These are phyloP conservation scores for Calliopsis andreniformis DNA, from an alignment of 1,140 invertebrate genomes.

Conservation along the genomic window DNA sequence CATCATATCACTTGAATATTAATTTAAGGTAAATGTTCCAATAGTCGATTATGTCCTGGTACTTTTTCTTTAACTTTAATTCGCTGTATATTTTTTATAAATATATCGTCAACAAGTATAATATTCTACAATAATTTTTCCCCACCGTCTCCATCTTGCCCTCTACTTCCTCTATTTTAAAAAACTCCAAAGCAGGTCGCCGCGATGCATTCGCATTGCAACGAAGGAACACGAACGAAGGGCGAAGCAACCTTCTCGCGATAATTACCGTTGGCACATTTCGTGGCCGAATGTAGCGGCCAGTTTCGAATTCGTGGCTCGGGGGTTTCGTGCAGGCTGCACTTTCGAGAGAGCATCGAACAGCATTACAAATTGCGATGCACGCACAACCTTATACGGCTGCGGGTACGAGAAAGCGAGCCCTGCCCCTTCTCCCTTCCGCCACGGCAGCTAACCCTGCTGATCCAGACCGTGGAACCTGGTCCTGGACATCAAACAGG, in stretches of 20 bases:
- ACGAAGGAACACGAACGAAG: background rate
- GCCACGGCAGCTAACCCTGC: constrained; percentile 19
- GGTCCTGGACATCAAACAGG: constrained; percentile 56
- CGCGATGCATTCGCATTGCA: constrained; percentile 2
- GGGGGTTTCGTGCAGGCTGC: constrained; percentile 43
- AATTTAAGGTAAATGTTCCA: too few relatives aligned
- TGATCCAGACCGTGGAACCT: constrained; percentile 49
- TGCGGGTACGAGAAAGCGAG: constrained; percentile 46
- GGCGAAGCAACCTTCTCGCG: constrained; percentile 15
- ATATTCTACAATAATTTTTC: too few relatives aligned
- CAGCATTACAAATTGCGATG: constrained; percentile 34
- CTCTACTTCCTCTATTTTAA: too few relatives aligned
- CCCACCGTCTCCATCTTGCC: too few relatives aligned
- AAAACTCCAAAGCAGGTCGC: background rate
- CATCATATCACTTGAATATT: too few relatives aligned
- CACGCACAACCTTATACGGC: constrained; percentile 54
- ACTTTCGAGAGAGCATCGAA: constrained; percentile 28
- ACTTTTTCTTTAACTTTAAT: too few relatives aligned
- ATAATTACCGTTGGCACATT: constrained; percentile 41
- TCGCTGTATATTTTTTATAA: too few relatives aligned
- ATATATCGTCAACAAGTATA: too few relatives aligned
- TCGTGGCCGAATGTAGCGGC: constrained; percentile 35
- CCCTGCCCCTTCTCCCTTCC: background rate
- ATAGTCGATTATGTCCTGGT: too few relatives aligned
- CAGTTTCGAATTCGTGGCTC: constrained; percentile 49